Evolutionary conservation across 2,888 invertebrate species (phyloP), one percentile per base, ranked within the genome.

Genomic region (Sabatieria punctata): DNA sequence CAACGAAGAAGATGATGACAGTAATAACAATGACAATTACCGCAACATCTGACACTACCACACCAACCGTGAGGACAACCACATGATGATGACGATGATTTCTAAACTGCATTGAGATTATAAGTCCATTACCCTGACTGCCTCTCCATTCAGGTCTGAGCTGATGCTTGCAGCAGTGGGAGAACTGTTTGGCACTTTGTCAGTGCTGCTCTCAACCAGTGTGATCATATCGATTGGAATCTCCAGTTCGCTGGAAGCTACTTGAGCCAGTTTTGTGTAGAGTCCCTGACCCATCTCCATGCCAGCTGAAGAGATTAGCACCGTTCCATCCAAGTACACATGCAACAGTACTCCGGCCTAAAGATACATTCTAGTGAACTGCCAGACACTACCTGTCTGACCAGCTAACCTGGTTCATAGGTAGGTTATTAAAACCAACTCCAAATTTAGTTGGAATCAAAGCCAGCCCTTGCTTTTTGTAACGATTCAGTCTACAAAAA

Each of bases 281-380:
- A 95, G 71, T 1, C 93, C 93, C 71, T 93, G 93, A 0, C 93
- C 93, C 81, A 93, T 91, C 73, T 93, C 93, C 8, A 82, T 80
- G n/a, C 89, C 91, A 35, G 70, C 71, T 63, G 86, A 88, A 1
- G 80, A 77, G 21, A 93, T 58, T 13, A 91, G 71, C 2, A 93
- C 84, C 0, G 88, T 85, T n/a, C 71, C 62, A 57, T 74, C 74
- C 6, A 73, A 73, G 63, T 91, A 88, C n/a, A 88, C 74, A 37
- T 84, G 76, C 1, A 93, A 75, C 45, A 93, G 70, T 1, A 89
- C 86, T 6, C 85, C 88, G 2, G 78, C 79, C 67, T 69, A 51
- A 30, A 13, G n/a, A n/a, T n/a, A n/a, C n/a, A n/a, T n/a, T n/a
- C n/a, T n/a, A n/a, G n/a, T n/a, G 11, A 19, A 42, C 8, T 11